phyloP scores from a whole-genome alignment of 2,113 vertebrate genomes.

The Microcebus griseorufus region DNA sequence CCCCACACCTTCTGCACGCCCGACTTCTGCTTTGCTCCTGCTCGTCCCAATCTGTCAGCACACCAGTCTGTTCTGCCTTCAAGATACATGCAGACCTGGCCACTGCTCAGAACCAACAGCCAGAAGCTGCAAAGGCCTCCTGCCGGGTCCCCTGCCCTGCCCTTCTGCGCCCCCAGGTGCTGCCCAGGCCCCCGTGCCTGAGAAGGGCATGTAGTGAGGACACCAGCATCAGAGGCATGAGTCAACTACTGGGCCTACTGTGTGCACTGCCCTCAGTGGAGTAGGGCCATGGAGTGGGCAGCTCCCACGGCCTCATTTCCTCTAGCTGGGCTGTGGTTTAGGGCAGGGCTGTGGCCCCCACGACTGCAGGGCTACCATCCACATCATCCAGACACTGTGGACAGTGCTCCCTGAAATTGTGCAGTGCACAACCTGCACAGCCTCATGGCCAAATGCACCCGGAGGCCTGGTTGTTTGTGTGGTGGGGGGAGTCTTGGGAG shows the following conservation, averaged over 20 bases:
- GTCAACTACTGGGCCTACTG: not conserved
- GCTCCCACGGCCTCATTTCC: accelerated
- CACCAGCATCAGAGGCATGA: not conserved
- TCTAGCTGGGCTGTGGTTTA: not conserved
- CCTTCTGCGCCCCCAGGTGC: not conserved
- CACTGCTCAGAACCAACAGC: not conserved
- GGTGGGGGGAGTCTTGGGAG: not conserved
- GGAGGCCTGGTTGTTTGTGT: not conserved
- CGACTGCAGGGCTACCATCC: not conserved
- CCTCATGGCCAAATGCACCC: accelerated
- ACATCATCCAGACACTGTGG: not conserved
- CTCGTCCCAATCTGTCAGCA: not conserved
- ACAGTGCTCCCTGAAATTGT: not conserved
- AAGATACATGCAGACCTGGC: not conserved
- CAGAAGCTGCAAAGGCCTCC: not conserved
- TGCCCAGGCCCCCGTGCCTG: no score
- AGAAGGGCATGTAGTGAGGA: accelerated
- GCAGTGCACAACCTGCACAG: no score
- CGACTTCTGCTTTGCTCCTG: not conserved
- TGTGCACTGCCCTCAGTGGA: not conserved
- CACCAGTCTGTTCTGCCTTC: not conserved
- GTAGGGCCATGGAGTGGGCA: no score
- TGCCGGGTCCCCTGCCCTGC: not conserved
- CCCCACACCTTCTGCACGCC: not conserved
- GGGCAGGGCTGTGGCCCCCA: not conserved